Base-by-base conservation (phyloP, 2,888 invertebrate species). In the Pasiphila rectangulata region DNA sequence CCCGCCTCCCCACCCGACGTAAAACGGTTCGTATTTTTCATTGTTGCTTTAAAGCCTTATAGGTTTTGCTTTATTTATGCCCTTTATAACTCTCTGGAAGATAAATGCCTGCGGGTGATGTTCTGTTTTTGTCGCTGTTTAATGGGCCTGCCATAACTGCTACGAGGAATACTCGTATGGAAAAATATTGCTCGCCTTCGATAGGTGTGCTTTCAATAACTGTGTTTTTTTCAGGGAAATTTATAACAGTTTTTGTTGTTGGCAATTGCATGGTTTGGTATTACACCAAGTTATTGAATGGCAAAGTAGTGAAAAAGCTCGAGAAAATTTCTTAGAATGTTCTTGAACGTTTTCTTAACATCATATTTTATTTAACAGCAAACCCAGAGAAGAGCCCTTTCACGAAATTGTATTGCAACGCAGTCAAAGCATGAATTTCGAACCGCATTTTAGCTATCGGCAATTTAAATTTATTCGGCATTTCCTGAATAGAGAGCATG, bases 1-100 rank as follows among this genome's bases (percentile, higher is more conserved):
- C 61, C 64, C 64, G 55, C 67, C 63, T 54, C 69, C 55, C 61
- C 54, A 62, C 69, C 77, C 78, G 58, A 74, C 83, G 75, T 77
- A 81, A 84, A 86, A 83, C 84, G 86, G 87, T 87, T 79, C 83
- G 87, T 87, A 87, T 87, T 87, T 87, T 87, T 88, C 86, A 86
- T 86, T 86, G 87, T 86, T 86, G 82, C 83, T 85, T 79, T 84
- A 83, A 82, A 85, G 76, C 80, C 82, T 85, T 86, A 86, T 86
- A 86, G 85, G 83, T 86, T 86, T 83, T 86, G 75, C 77, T 85
- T 85, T 86, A 84, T 87, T 86, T 86, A 82, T 80, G 78, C 78
- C 77, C 78, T 83, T 83, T 84, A 83, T 86, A 81, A 79, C 79
- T 78, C 74, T 69, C 70, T 78, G 70, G 72, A 77, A 84, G 82